Conservation (phyloP, 2,888 invertebrate species). For the Arge pagana region DNA sequence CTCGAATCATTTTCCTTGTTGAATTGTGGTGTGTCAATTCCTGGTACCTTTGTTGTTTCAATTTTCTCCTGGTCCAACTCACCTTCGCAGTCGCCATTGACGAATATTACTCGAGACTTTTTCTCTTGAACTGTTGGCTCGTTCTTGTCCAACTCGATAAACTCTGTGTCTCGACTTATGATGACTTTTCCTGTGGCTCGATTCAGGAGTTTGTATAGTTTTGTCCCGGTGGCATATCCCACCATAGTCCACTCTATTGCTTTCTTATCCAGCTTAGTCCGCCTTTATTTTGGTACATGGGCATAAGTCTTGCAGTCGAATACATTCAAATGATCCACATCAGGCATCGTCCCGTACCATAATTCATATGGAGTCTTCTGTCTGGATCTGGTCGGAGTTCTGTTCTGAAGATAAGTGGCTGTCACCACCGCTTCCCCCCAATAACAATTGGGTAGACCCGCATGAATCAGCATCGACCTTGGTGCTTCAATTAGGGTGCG, state of each 20-base stretch:
- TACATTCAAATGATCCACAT: background rate
- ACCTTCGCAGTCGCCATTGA: no score
- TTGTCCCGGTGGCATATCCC: conserved; percentile 12
- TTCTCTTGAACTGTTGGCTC: no score
- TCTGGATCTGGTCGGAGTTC: conserved; percentile 23
- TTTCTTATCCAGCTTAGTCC: conserved; percentile 15
- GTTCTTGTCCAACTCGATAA: background rate
- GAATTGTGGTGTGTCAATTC: no score
- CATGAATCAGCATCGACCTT: conserved; percentile 38
- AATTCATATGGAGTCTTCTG: conserved; percentile 22
- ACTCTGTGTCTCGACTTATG: conserved; percentile 2
- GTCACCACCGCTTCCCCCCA: conserved; percentile 44
- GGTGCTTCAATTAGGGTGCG: conserved; percentile 37
- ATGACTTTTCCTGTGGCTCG: conserved; percentile 7
- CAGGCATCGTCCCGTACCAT: conserved; percentile 11
- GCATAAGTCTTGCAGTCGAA: conserved; percentile 12
- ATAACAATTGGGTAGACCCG: conserved; percentile 32
- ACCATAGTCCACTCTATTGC: conserved; percentile 3
- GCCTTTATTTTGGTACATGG: background rate
- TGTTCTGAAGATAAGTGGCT: conserved; percentile 37
- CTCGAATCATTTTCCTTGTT: no score
- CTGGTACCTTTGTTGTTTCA: no score
- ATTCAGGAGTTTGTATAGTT: conserved; percentile 20
- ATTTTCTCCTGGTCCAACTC: no score
- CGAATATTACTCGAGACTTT: no score